Percentiles rank a stretch among this genome's conserved stretches.
phyloP scores from a whole-genome alignment of 2,888 invertebrate species.

The Phyto melanocephala region DNA sequence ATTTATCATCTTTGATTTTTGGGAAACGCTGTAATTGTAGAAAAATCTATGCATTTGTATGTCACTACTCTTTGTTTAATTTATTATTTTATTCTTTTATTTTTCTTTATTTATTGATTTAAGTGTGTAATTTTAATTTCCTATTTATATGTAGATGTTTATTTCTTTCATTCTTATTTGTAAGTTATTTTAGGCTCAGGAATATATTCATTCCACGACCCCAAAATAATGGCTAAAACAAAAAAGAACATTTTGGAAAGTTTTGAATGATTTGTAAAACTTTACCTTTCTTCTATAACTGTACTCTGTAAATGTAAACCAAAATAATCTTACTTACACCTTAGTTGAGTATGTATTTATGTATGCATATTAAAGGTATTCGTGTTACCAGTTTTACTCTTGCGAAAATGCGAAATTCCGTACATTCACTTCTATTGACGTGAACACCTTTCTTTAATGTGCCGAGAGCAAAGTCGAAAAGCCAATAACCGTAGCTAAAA shows the following conservation, averaged over 20 bases:
- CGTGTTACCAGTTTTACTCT: too few relatives aligned
- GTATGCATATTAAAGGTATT: too few relatives aligned
- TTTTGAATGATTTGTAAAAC: neutral
- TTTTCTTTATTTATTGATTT: neutral
- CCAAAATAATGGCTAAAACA: neutral
- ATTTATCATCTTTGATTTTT: neutral
- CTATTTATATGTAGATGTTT: neutral
- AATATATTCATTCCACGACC: slow-evolving; percentile 43
- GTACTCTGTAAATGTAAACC: neutral
- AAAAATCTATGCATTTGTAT: too few relatives aligned
- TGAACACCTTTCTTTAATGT: too few relatives aligned
- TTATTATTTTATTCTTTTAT: slow-evolving; percentile 4
- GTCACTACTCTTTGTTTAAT: neutral
- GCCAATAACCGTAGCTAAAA: too few relatives aligned
- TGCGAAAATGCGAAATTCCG: too few relatives aligned
- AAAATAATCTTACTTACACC: neutral
- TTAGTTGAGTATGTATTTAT: slow-evolving; percentile 3
- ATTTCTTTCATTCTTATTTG: neutral
- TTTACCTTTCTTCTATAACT: neutral
- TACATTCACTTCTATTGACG: too few relatives aligned
- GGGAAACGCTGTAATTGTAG: too few relatives aligned
- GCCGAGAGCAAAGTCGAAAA: too few relatives aligned
- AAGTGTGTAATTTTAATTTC: neutral
- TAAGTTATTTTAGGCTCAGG: slow-evolving; percentile 27
- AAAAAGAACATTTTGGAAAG: neutral